A percentile compares a stretch with the other conserved stretches of the same genome.
phyloP scores from a whole-genome alignment of 2,113 vertebrate species.

The Megatriorchis doriae region DNA sequence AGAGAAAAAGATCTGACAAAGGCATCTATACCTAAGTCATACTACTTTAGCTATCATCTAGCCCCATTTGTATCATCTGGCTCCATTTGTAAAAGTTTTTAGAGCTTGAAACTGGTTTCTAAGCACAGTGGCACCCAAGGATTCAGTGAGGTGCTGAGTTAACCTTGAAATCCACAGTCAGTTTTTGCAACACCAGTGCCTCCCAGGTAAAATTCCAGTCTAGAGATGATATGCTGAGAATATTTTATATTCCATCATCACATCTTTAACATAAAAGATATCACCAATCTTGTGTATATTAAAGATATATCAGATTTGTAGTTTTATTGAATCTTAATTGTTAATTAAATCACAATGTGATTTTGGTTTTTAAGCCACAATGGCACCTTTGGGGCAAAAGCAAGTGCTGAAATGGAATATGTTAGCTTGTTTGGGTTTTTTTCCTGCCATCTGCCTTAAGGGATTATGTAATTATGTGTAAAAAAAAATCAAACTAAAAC shows the following conservation, averaged over 20 bases:
- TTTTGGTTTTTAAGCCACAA: conserved; percentile 54
- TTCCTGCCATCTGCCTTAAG: background rate
- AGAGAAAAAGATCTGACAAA: background rate
- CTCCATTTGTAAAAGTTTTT: background rate
- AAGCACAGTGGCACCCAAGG: background rate
- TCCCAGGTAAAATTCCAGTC: background rate
- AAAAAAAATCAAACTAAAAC: background rate
- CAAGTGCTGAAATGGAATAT: conserved; percentile 22
- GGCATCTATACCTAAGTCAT: background rate
- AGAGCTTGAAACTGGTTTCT: background rate
- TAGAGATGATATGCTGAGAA: background rate
- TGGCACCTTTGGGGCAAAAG: conserved; percentile 44
- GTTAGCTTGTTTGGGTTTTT: background rate
- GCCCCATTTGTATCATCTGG: background rate
- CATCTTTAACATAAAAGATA: conserved; percentile 14
- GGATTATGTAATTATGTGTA: conserved; percentile 47
- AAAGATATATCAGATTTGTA: conserved; percentile 25
- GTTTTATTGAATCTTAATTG: conserved; percentile 32
- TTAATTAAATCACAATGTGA: conserved; percentile 42
- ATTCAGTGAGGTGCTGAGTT: background rate
- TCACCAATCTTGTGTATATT: background rate
- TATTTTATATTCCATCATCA: background rate
- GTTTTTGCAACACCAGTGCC: background rate
- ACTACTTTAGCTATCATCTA: background rate
- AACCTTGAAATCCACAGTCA: background rate